phyloP scores from a whole-genome alignment of 2,797 vertebrate genomes.

The Lophius americanus region DNA sequence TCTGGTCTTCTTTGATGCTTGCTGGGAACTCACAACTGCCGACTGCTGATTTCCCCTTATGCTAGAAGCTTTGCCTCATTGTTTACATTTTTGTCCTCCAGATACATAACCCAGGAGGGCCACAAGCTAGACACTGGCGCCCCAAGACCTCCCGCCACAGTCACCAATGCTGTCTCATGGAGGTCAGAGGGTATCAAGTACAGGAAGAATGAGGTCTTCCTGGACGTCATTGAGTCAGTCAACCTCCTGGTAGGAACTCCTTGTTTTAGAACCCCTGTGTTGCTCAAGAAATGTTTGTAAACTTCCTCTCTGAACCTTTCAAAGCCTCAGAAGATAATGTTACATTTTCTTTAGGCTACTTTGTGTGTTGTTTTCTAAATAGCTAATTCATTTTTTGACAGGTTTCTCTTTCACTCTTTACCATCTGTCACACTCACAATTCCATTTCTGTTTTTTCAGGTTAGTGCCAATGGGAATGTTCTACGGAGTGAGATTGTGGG shows the following conservation, averaged over 20 bases:
- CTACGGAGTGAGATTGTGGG: constrained; percentile 97
- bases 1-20: constrained; percentile 51
- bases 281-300: constrained; percentile 47
- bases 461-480: constrained; percentile 96
- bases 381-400: neutral
- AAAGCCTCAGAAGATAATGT: constrained; percentile 16
- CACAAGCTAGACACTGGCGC: constrained; percentile 98
- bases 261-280: constrained; percentile 62
- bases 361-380: neutral
- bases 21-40: constrained; percentile 36
- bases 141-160: constrained; percentile 91
- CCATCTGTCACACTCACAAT: neutral
- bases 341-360: neutral
- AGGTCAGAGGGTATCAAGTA: constrained; percentile 87
- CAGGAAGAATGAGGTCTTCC: constrained; percentile 88
- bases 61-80: constrained; percentile 30
- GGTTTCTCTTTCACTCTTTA: constrained; percentile 2
- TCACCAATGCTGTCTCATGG: constrained; percentile 88
- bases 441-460: constrained; percentile 73
- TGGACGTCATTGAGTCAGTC: constrained; percentile 99
- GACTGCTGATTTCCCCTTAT: constrained; percentile 39
- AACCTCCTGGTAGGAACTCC: constrained; percentile 91
- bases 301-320: constrained; percentile 51
- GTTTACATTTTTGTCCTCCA: constrained; percentile 66
- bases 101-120: constrained; percentile 98